Evolutionary conservation across 2,113 vertebrate genomes (phyloP).

Genomic region (Stegostoma tigrinum): DNA sequence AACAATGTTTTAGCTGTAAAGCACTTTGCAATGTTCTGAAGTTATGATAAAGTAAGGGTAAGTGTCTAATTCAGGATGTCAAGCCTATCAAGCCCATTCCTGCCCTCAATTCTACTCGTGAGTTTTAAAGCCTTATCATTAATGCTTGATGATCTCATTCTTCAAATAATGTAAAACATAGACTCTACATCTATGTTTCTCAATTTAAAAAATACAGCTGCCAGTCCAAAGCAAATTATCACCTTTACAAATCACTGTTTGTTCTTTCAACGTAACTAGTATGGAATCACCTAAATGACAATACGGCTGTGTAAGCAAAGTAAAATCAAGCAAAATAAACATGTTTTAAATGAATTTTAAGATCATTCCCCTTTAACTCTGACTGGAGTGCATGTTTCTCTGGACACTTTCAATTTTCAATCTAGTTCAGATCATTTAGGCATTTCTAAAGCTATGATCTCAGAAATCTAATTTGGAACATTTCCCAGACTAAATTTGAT

Average conservation of each 20-base stretch:
- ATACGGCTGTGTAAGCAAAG: not conserved
- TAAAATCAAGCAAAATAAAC: not conserved
- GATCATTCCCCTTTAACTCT: not conserved
- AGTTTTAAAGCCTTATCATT: not conserved
- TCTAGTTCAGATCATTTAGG: not conserved
- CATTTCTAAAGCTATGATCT: not conserved
- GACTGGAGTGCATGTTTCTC: not conserved
- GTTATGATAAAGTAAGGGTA: not conserved
- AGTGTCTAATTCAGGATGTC: not conserved
- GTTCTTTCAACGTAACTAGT: not conserved
- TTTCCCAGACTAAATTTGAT: constrained; percentile 24
- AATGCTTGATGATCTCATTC: not conserved
- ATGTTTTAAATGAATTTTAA: constrained; percentile 1
- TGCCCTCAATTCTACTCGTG: not conserved
- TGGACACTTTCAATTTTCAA: not conserved
- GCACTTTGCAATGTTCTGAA: not conserved
- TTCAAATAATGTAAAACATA: not conserved
- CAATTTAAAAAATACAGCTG: not conserved
- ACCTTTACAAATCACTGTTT: not conserved
- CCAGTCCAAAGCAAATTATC: not conserved
- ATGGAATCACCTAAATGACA: not conserved
- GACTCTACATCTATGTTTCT: not conserved
- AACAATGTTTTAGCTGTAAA: no score
- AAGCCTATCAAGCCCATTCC: not conserved
- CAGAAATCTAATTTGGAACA: constrained; percentile 24